Base-by-base conservation (phyloP, 2,888 invertebrate genomes). In the Ennomos quercinarius region DNA sequence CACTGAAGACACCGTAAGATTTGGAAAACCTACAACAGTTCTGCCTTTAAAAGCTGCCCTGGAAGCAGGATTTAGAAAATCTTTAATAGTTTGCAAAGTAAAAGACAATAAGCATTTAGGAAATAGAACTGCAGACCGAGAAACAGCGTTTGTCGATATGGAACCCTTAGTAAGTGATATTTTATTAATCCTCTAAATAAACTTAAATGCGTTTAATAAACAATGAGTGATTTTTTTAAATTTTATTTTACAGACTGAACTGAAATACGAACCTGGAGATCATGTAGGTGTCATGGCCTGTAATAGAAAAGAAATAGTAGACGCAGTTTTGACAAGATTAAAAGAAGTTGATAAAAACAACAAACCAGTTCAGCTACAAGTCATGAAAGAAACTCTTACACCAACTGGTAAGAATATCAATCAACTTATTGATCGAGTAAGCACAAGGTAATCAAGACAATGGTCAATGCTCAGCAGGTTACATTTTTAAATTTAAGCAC, bases 211-310 rank as follows among this genome's bases (percentile, higher is more conserved):
- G 43, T 54, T 53, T 11, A 47, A 13, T 17, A 27, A 4, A 4
- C n/a, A 6, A 27, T 27, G 5, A 27, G 6, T 27, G 17, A 27
- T 27, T 27, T 27, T 27, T 27, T 6, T 1, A 27, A 17, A 41
- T 47, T 41, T 64, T 71, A 41, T 51, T 44, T 81, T 80, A 45
- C 68, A 93, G 93, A 70, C 64, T 67, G 94, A 94, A 72, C 77
- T 96, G 13, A 86, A 93, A 37, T 98, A 98, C 77, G 95, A 95
- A 37, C 98, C 98, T 0, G 99, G 99, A 0, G 99, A 99, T 86
- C 99, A 99, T 80, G 94, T 99, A 10, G 98, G 98, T 4, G 95
- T 99, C n/a, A 96, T 97, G 83, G 96, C 98, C 0, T 95, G 95
- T 67, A 99, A 99, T 83, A 93, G 95, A 42, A 87, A 90, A 11